Evolutionary conservation across 2,888 invertebrate genomes (phyloP).

Genomic region (Willowsia nigromaculata): DNA sequence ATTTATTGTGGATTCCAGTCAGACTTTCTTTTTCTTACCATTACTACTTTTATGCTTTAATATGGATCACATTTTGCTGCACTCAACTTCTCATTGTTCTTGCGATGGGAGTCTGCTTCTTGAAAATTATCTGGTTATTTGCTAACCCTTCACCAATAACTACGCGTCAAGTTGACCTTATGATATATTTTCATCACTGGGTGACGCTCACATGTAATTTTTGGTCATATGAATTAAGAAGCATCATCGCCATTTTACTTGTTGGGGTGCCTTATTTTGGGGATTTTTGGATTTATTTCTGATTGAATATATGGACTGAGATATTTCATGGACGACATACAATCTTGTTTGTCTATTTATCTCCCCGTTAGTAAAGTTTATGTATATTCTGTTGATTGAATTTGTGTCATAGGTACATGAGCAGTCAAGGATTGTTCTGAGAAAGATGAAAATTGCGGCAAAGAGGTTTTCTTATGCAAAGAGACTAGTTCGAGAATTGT

Average conservation of each 20-base stretch:
- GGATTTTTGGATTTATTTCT: neutral
- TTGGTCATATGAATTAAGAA: neutral
- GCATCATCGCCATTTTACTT: neutral
- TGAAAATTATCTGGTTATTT: no score
- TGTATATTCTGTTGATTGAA: neutral
- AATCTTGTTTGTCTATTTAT: neutral
- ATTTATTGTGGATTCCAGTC: no score
- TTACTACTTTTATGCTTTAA: no score
- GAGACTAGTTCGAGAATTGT: neutral
- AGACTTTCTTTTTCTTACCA: no score
- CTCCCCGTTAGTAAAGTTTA: neutral
- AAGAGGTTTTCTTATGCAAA: neutral
- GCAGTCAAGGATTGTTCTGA: neutral
- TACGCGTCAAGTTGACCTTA: no score
- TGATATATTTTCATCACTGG: neutral
- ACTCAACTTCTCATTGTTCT: no score
- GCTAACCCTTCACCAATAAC: no score
- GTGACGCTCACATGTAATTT: neutral
- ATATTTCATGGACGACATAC: neutral
- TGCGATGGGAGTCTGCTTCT: no score
- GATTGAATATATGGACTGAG: neutral
- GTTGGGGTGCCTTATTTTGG: neutral
- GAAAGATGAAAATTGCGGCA: neutral
- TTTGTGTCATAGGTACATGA: neutral
- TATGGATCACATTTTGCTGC: no score